Evolutionary conservation across 2,888 invertebrate species (phyloP).

Genomic region (Scaptomyza tumidula): DNA sequence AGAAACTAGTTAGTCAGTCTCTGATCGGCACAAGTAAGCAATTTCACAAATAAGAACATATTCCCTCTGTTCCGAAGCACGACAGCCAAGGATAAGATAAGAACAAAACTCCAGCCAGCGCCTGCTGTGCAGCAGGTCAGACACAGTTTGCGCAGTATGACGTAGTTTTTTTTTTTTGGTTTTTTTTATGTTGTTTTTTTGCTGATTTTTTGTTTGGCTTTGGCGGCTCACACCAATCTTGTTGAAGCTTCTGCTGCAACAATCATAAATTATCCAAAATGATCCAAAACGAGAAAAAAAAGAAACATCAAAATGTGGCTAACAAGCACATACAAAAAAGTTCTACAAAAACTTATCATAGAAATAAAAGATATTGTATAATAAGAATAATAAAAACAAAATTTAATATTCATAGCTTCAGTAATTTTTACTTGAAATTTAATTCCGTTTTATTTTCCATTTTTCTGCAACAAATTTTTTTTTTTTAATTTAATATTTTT

Average conservation of each 20-base stretch:
- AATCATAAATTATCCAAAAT: constrained; percentile 45
- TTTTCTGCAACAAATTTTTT: too few relatives aligned
- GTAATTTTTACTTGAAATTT: too few relatives aligned
- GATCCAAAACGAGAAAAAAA: constrained; percentile 14
- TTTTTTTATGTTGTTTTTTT: background rate
- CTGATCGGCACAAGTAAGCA: constrained; percentile 72
- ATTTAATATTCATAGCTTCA: too few relatives aligned
- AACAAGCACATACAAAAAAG: too few relatives aligned
- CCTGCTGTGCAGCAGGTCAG: constrained; percentile 72
- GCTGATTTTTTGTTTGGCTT: constrained; percentile 20
- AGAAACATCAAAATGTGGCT: too few relatives aligned
- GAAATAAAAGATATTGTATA: too few relatives aligned
- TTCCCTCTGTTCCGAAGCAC: constrained; percentile 48
- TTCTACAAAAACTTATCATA: too few relatives aligned
- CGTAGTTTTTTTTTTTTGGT: constrained; percentile 31
- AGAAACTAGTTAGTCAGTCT: constrained; percentile 58
- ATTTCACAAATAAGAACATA: constrained; percentile 76
- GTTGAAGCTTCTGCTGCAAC: constrained; percentile 36
- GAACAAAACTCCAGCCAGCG: constrained; percentile 65
- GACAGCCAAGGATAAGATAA: constrained; percentile 63
- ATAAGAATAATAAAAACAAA: too few relatives aligned
- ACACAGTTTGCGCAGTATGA: constrained; percentile 58
- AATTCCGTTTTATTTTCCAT: too few relatives aligned
- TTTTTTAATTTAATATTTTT: too few relatives aligned
- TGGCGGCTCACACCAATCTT: constrained; percentile 54